Percentiles rank a stretch among this genome's conserved stretches.
phyloP scores from a whole-genome alignment of 2,888 invertebrate species.

The Eupithecia pulchellata region DNA sequence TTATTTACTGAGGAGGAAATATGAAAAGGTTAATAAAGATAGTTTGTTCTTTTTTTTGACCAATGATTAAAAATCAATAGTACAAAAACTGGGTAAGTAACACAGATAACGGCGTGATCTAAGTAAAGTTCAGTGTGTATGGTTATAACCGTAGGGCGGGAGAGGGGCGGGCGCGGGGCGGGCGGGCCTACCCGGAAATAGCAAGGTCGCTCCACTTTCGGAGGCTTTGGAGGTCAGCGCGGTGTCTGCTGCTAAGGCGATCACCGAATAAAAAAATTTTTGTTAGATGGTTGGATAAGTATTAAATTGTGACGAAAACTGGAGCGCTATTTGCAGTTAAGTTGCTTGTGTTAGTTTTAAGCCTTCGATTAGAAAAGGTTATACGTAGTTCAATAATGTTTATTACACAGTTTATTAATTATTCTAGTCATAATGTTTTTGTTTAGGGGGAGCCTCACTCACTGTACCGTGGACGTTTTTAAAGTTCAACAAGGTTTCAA shows the following conservation, averaged over 20 bases:
- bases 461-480: background rate
- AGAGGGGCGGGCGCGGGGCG: background rate
- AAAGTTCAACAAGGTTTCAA: too few relatives aligned
- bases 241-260: background rate
- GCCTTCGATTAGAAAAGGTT: background rate
- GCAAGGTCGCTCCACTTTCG: conserved; percentile 8
- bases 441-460: background rate
- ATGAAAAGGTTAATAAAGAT: too few relatives aligned
- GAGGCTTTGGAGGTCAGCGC: background rate
- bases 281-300: background rate
- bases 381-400: too few relatives aligned
- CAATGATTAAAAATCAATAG: background rate
- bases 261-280: background rate
- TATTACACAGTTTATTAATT: background rate
- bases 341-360: background rate
- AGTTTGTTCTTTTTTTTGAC: too few relatives aligned
- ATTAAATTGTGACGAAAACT: background rate
- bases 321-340: background rate
- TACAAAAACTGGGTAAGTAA: background rate
- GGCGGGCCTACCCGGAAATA: conserved; percentile 8
- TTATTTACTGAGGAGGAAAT: too few relatives aligned
- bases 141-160: background rate
- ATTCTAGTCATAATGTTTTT: background rate
- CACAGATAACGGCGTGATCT: background rate
- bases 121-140: background rate